A percentile compares a stretch with the other conserved stretches of the same genome.
These are phyloP conservation scores for Phoeniculus purpureus DNA, from an alignment of 2,797 vertebrate species.

Conservation along the genomic window DNA sequence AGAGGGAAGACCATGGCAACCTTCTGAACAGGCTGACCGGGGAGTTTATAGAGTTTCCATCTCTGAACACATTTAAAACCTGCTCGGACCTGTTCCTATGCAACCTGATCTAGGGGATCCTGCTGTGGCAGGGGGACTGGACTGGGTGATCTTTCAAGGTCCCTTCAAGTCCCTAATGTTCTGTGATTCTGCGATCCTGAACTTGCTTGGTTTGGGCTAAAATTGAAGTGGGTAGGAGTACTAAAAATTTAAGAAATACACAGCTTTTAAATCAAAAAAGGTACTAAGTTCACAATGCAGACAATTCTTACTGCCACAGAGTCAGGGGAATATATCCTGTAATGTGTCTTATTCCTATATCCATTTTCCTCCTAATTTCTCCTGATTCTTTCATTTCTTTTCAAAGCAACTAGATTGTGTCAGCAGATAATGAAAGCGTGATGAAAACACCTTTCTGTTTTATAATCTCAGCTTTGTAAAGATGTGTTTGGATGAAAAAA, in stretches of 20 bases:
- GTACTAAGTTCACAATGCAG: neutral
- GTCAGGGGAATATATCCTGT: neutral
- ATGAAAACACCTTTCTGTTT: conserved; percentile 24
- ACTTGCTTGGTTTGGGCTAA: neutral
- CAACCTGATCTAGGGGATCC: too few relatives aligned
- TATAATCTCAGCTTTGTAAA: conserved; percentile 22
- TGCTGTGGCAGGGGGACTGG: too few relatives aligned
- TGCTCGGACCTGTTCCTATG: too few relatives aligned
- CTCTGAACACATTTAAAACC: too few relatives aligned
- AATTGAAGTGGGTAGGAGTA: neutral
- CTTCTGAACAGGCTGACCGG: neutral
- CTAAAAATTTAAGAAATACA: neutral
- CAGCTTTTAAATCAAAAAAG: neutral
- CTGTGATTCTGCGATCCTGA: too few relatives aligned
- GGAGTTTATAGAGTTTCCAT: too few relatives aligned
- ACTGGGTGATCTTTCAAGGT: too few relatives aligned
- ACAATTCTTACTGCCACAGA: neutral
- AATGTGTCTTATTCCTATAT: fast-evolving
- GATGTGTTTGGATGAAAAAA: neutral
- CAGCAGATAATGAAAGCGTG: conserved; percentile 4
- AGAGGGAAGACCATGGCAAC: neutral
- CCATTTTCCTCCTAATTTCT: neutral
- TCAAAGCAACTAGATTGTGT: neutral
- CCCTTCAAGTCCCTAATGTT: too few relatives aligned
- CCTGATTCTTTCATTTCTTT: neutral